Conservation (phyloP, 2,888 invertebrate species). For the Parelbella ahira region DNA sequence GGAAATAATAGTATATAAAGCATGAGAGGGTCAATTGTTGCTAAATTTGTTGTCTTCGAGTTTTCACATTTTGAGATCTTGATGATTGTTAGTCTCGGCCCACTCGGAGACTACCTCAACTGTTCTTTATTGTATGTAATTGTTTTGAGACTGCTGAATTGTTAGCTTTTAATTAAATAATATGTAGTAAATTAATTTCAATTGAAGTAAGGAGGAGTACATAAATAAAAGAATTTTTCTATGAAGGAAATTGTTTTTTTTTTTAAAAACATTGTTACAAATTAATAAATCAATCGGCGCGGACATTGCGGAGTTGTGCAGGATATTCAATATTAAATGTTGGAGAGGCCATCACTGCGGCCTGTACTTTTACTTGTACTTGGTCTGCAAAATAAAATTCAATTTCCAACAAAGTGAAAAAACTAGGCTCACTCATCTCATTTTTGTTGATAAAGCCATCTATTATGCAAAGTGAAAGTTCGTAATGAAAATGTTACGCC, state of each 20-base stretch:
- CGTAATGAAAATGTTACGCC: too few species aligned
- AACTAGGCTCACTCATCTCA: too few species aligned
- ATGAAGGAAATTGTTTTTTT: conserved; percentile 48
- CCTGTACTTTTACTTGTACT: conserved; percentile 61
- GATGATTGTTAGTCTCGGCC: conserved; percentile 49
- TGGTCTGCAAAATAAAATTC: conserved; percentile 50
- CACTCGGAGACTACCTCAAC: conserved; percentile 63
- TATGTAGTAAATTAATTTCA: conserved; percentile 69
- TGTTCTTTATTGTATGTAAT: conserved; percentile 69
- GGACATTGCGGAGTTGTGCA: conserved; percentile 47
- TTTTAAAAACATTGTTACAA: conserved; percentile 8
- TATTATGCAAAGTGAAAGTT: too few species aligned
- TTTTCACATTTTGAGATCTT: conserved; percentile 17
- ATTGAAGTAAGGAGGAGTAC: conserved; percentile 72
- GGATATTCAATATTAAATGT: conserved; percentile 54
- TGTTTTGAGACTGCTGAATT: conserved; percentile 77
- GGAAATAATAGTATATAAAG: conserved; percentile 43
- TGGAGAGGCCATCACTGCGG: conserved; percentile 62
- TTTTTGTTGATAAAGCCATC: too few species aligned
- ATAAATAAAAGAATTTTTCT: conserved; percentile 69
- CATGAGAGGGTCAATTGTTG: conserved; percentile 28
- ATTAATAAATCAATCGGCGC: conserved; percentile 41
- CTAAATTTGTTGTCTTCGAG: conserved; percentile 10
- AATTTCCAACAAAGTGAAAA: too few species aligned
- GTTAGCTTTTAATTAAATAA: conserved; percentile 75